Evolutionary conservation across 2,888 invertebrate species (phyloP), one percentile per base, ranked within the genome.

Genomic region (Drosophila acutilabella): DNA sequence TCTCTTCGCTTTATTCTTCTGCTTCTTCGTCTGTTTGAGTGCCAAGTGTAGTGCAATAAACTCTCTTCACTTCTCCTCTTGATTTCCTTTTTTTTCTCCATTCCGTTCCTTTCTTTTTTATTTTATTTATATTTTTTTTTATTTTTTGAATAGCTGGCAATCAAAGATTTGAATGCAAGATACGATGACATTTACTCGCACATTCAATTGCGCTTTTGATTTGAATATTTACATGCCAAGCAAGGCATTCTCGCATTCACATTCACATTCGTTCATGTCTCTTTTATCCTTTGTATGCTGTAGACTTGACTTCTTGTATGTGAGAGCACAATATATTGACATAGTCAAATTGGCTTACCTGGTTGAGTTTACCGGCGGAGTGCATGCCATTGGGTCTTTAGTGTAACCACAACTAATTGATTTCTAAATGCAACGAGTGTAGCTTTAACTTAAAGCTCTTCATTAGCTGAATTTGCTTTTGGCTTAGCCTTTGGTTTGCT

Each of bases 11-110:
- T n/a, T n/a, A n/a, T n/a, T n/a, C n/a, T n/a, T n/a, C n/a, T n/a
- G n/a, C n/a, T 38, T 33, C 16, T 56, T 30, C 30, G 42, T 56
- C 70, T 88, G 88, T 87, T 87, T 78, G 84, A 74, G 71, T 88
- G 84, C 88, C 84, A 89, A 87, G 81, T 81, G 87, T 87, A 87
- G 85, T 89, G 89, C 85, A 86, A 89, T 86, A 86, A 86, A 89
- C 85, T 75, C 78, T 71, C 72, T 69, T 72, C 81, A 48, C 13
- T 14, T 30, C 30, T 30, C 38, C 13, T 33, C 50, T 30, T 30
- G 30, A 8, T 30, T 30, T 30, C 30, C 30, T 30, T 30, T 30
- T 30, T 30, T 42, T 2, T 23, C 18, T 47, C n/a, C 6, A 3
- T 23, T 23, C 23, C 23, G 1, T 23, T 23, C 23, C 23, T 23